phyloP scores from a whole-genome alignment of 2,888 invertebrate species.

The Lordiphosa fenestrarum region DNA sequence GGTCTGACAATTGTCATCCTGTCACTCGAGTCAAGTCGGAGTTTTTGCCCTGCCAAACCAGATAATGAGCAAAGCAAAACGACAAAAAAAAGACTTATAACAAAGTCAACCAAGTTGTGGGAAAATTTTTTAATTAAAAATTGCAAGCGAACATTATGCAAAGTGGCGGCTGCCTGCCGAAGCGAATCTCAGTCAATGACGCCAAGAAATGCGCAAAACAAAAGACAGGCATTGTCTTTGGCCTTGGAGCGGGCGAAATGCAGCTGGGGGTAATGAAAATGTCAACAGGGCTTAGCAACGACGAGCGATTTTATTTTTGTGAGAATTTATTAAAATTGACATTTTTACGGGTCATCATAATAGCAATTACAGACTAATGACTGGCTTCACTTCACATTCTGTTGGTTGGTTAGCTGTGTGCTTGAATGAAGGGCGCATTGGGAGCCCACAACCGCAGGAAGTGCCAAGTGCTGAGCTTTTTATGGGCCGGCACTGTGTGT shows the following conservation, averaged over 20 bases:
- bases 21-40: conserved; percentile 43
- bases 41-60: conserved; percentile 18
- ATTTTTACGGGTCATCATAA: conserved; percentile 54
- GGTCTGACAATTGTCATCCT: conserved; percentile 60
- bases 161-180: conserved; percentile 25
- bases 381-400: conserved; percentile 4
- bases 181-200: conserved; percentile 38
- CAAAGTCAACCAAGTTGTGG: conserved; percentile 46
- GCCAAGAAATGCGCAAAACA: conserved; percentile 31
- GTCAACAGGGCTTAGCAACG: conserved; percentile 53
- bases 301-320: conserved; percentile 41
- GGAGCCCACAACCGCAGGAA: conserved; percentile 5
- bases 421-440: conserved; percentile 8
- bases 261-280: conserved; percentile 59
- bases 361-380: conserved; percentile 50
- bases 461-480: conserved; percentile 18
- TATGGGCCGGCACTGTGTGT: conserved; percentile 4
- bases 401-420: conserved; percentile 1
- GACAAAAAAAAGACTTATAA: conserved; percentile 38
- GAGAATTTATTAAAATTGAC: conserved; percentile 66
- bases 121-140: conserved; percentile 69
- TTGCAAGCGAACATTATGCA: conserved; percentile 51
- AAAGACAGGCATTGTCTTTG: conserved; percentile 30
- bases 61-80: conserved; percentile 42
- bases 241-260: conserved; percentile 32